Base-by-base conservation (phyloP, 2,888 invertebrate species). In the Cerceris ruficornis region DNA sequence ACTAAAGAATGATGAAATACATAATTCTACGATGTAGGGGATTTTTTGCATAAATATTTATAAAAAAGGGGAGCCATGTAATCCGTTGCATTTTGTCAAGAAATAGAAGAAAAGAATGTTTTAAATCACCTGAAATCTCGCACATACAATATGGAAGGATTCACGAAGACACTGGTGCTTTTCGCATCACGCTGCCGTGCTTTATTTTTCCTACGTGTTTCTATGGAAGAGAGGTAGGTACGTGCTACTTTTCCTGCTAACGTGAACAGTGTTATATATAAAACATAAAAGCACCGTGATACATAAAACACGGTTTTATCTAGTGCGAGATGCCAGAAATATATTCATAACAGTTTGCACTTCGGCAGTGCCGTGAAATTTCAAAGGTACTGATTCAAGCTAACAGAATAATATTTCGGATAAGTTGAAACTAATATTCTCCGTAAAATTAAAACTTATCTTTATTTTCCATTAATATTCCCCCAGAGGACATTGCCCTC, bases 161-260 rank as follows among this genome's bases (percentile, higher is more conserved):
- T 59, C 46, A 52, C 15, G 41, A 60, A 59, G 28, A 43, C 41
- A 15, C 13, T 46, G 50, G 58, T 59, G 59, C 41, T 49, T 49
- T 39, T 42, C 14, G 39, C 43, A 17, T 46, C 64, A 52, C 64
- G 52, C 58, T 52, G 9, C 13, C n/a, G 6, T 54, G 52, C 17
- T 74, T 70, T 64, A 64, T 74, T 69, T 69, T 46, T 39, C 55
- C 52, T 69, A 73, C 73, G 73, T 62, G 62, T 58, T 43, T n/a
- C 62, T 6, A 28, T 28, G 28, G 28, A 28, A 28, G 28, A 28
- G 28, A 11, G 69, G 14, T n/a, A 9, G 15, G 17, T 28, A 41
- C 50, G 62, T 15, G 55, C 39, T 39, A 43, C 39, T 11, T 69
- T 59, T 46, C 28, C 13, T 55, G 17, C 41, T 7, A n/a, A n/a